phyloP scores from a whole-genome alignment of 1,140 invertebrate genomes.

The Hirudo medicinalis region DNA sequence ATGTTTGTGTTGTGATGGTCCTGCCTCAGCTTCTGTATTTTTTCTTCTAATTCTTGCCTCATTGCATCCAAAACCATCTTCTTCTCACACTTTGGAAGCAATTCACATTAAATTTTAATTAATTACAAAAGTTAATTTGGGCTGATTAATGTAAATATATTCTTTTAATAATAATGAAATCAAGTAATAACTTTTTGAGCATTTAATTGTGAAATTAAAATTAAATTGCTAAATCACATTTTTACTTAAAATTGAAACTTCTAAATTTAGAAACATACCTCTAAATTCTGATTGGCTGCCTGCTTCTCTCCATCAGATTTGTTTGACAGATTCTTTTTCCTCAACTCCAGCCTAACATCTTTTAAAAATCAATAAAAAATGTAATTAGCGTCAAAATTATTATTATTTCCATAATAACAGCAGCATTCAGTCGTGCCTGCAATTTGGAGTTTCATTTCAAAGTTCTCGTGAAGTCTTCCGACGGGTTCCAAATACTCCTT shows the following conservation, averaged over 20 bases:
- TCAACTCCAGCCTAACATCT: slow-evolving; percentile 14
- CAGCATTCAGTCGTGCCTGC: not conserved
- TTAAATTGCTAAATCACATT: no score
- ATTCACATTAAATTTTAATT: not conserved
- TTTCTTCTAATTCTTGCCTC: slow-evolving; percentile 15
- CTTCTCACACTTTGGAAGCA: slow-evolving; percentile 4
- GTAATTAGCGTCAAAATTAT: not conserved
- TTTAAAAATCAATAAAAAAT: not conserved
- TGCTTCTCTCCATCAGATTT: slow-evolving; percentile 12
- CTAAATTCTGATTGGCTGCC: slow-evolving; percentile 12
- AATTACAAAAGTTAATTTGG: no score
- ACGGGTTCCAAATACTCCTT: slow-evolving; percentile 24
- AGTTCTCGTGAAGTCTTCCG: slow-evolving; percentile 4
- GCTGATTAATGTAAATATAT: no score
- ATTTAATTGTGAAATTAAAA: no score
- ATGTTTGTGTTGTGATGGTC: slow-evolving; percentile 17
- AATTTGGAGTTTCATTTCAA: slow-evolving; percentile 1
- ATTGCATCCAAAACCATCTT: slow-evolving; percentile 11
- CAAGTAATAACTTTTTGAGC: no score
- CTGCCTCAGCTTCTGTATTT: slow-evolving; percentile 13
- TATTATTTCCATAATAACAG: not conserved
- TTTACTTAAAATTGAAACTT: not conserved
- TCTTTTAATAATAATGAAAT: no score
- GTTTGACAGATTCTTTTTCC: slow-evolving; percentile 15
- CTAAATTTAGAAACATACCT: not conserved